These are phyloP conservation scores for Aphis gossypii DNA, from an alignment of 1,140 invertebrate species.

Conservation along the genomic window DNA sequence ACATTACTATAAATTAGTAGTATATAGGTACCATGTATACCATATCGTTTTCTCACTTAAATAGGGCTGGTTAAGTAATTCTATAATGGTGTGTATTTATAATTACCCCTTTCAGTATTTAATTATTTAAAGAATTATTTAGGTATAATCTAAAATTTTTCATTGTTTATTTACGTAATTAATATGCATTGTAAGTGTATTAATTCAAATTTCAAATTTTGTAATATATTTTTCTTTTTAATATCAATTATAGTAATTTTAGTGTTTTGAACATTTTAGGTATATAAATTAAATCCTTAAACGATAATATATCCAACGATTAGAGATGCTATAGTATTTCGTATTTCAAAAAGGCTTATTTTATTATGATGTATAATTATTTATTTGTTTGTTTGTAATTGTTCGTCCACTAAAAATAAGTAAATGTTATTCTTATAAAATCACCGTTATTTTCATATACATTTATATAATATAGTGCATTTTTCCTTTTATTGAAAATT, in stretches of 20 bases:
- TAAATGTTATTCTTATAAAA: neutral
- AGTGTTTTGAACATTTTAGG: neutral
- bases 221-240: neutral
- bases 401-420: neutral
- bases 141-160: neutral
- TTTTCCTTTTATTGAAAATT: neutral
- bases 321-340: neutral
- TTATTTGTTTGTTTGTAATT: neutral
- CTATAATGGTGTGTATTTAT: neutral
- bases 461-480: neutral
- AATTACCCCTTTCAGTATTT: neutral
- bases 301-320: neutral
- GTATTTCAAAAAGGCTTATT: neutral
- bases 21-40: neutral
- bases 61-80: neutral
- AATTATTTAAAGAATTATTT: slow-evolving; percentile 1
- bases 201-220: neutral
- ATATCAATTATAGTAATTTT: neutral
- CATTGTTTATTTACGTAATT: neutral
- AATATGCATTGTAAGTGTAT: neutral
- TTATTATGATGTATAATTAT: neutral
- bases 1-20: slow-evolving; percentile 32
- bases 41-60: neutral
- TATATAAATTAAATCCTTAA: neutral
- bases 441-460: neutral